Conservation (phyloP, 2,888 invertebrate genomes). For the Xestia c-nigrum region DNA sequence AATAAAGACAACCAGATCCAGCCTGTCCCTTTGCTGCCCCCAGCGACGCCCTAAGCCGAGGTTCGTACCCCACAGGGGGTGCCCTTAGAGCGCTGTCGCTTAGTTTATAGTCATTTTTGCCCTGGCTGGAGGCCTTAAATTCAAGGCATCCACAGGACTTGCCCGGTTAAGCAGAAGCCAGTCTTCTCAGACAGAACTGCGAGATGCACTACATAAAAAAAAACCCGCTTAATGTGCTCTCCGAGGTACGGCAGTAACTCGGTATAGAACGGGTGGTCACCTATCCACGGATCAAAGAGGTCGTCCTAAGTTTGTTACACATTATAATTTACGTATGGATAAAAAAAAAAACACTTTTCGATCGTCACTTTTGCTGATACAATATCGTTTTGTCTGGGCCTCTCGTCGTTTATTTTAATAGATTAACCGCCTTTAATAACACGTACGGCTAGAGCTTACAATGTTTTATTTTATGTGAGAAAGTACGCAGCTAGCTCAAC, state of each 20-base stretch:
- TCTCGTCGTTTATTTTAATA: background rate
- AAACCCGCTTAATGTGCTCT: background rate
- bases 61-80: too few relatives aligned
- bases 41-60: too few relatives aligned
- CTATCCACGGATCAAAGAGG: background rate
- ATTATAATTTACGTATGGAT: background rate
- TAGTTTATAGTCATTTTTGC: too few relatives aligned
- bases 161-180: too few relatives aligned
- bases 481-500: background rate
- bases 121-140: too few relatives aligned
- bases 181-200: too few relatives aligned
- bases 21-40: too few relatives aligned
- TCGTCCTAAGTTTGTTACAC: background rate
- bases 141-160: too few relatives aligned
- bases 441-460: background rate
- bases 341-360: background rate
- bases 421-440: background rate
- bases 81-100: too few relatives aligned
- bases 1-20: too few relatives aligned
- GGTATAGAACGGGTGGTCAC: background rate
- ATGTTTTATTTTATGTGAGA: slow-evolving; percentile 1
- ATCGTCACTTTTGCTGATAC: background rate
- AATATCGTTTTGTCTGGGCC: background rate
- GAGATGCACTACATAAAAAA: too few relatives aligned
- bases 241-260: background rate